These are phyloP conservation scores for Drosophila pruinosa DNA, from an alignment of 1,140 invertebrate species.

Conservation along the genomic window DNA sequence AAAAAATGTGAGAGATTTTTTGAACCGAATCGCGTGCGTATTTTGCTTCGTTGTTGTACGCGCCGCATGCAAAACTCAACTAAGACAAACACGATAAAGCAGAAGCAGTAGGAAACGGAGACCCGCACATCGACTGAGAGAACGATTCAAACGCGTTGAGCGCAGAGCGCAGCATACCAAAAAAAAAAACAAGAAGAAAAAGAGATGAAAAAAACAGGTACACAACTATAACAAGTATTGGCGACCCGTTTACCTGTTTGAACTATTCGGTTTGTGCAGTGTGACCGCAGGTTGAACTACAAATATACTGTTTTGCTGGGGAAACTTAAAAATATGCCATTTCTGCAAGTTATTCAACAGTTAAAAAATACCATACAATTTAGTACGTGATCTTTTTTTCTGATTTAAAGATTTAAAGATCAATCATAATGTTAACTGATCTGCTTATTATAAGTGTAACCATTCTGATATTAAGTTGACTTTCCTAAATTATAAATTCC, in stretches of 20 bases:
- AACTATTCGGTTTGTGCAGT: background rate
- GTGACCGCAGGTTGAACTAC: too few relatives aligned
- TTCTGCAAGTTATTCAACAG: too few relatives aligned
- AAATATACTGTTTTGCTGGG: too few relatives aligned
- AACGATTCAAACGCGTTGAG: background rate
- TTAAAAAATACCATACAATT: too few relatives aligned
- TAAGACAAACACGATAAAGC: conserved; percentile 18
- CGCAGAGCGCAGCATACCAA: background rate
- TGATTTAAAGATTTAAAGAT: too few relatives aligned
- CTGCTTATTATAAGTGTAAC: too few relatives aligned
- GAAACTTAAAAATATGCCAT: too few relatives aligned
- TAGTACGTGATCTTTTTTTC: too few relatives aligned
- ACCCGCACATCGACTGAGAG: conserved; percentile 18
- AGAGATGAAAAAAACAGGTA: conserved; percentile 34
- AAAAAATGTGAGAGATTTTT: conserved; percentile 1
- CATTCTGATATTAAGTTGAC: too few relatives aligned
- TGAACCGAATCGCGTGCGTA: conserved; percentile 32
- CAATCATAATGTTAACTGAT: too few relatives aligned
- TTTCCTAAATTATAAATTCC: too few relatives aligned
- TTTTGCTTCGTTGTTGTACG: conserved; percentile 46
- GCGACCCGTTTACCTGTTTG: conserved; percentile 39
- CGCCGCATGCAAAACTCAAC: conserved; percentile 62
- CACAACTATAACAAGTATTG: conserved; percentile 37
- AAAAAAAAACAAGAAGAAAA: conserved; percentile 2
- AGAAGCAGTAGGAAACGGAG: background rate